Evolutionary conservation across 2,113 vertebrate genomes (phyloP).

Genomic region (Mustela lutreola): DNA sequence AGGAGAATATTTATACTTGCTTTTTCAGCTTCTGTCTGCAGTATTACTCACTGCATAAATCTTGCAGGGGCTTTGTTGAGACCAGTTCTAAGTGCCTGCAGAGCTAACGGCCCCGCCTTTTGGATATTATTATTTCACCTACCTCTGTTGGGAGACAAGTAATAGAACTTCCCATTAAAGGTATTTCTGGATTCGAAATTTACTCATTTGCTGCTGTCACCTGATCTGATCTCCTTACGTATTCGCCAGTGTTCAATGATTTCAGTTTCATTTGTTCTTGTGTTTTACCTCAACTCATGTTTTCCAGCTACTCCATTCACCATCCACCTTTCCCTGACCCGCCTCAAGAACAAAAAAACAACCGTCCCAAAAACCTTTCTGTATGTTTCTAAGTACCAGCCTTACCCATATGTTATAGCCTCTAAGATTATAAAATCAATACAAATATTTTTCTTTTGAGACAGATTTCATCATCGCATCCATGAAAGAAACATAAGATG

Average conservation of each 20-base stretch:
- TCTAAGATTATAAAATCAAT: constrained; percentile 75
- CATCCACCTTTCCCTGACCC: neutral
- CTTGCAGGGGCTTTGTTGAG: constrained; percentile 17
- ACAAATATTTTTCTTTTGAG: constrained; percentile 75
- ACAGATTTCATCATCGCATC: constrained; percentile 71
- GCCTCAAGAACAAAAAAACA: neutral
- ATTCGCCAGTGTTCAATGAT: neutral
- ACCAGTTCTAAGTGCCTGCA: constrained; percentile 23
- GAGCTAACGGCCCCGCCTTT: neutral
- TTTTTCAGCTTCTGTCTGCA: neutral
- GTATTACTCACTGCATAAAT: neutral
- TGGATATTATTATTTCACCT: constrained; percentile 1
- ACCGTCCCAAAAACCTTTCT: neutral
- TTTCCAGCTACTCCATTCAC: neutral
- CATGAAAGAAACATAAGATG: constrained; percentile 55
- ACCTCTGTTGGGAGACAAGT: neutral
- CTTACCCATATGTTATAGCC: neutral
- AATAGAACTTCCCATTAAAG: neutral
- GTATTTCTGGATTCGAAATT: constrained; percentile 1
- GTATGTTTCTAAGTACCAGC: constrained; percentile 59
- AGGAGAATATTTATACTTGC: neutral
- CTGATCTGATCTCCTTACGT: constrained; percentile 43
- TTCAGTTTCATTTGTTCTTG: constrained; percentile 8
- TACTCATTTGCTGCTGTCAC: neutral
- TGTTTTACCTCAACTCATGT: neutral